Base-by-base conservation (phyloP, 2,888 invertebrate genomes). In the Bombylius major region DNA sequence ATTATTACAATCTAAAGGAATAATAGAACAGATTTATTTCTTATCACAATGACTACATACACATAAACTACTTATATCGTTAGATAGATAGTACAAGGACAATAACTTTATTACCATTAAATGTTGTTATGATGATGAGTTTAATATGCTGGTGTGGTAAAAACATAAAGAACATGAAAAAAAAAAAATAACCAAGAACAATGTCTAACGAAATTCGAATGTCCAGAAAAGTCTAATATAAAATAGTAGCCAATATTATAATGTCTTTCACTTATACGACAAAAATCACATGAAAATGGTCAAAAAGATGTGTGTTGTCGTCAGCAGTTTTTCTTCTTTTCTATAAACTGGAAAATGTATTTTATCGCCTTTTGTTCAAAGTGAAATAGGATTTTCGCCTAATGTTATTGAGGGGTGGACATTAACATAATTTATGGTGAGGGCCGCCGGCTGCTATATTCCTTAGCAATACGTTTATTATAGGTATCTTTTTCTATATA, bases 401-500 rank as follows among this genome's bases (percentile, higher is more conserved):
- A 46, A 39, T 51, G 45, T 39, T 36, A 50, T 50, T 55, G 46
- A 50, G 50, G 51, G 55, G 55, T 55, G 55, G 55, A 55, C 55
- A 55, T 55, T 55, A 55, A 55, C 55, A 55, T 55, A 55, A 55
- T 55, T 55, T 55, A 55, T 55, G 55, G 36, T 33, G 39, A 55
- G 50, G 55, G 39, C 47, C 47, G 36, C 14, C 8, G 23, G 46
- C 36, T 32, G 31, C 31, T 47, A 23, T 47, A 23, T 42, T 32
- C 52, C 46, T 11, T 42, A 42, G 8, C 39, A 11, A 42, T 42
- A 42, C 39, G 39, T 42, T 42, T 42, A 11, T 11, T 42, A 11
- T 42, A 11, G 8, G 39, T 11, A 11, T 42, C 39, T 42, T 42
- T 42, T 42, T 42, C 1, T 42, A 11, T 11, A 11, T 42, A 42